Evolutionary conservation across 1,140 invertebrate genomes (phyloP).

Genomic region (Phortica variegata): DNA sequence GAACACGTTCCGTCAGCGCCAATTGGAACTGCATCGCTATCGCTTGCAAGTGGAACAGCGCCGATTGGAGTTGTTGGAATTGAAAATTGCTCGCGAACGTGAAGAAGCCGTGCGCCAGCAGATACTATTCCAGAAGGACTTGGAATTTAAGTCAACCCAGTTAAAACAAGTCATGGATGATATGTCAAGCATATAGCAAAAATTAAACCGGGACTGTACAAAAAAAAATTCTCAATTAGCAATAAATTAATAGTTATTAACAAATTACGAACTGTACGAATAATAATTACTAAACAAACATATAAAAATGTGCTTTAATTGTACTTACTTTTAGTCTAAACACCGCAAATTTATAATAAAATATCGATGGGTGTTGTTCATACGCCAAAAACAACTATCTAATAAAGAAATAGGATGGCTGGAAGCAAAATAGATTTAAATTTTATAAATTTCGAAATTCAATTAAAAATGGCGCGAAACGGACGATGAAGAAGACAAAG

Average conservation of each 20-base stretch:
- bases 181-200: background rate
- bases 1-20: conserved; percentile 37
- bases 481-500: no score
- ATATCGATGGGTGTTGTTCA: no score
- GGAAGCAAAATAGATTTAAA: no score
- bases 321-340: background rate
- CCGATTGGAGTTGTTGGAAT: conserved; percentile 36
- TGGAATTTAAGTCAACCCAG: background rate
- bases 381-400: no score
- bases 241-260: background rate
- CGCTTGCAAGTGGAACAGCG: conserved; percentile 38
- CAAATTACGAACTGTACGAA: background rate
- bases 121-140: conserved; percentile 43
- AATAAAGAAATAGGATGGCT: no score
- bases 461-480: no score
- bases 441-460: no score
- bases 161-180: no score
- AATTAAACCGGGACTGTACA: background rate
- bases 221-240: background rate
- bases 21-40: conserved; percentile 38
- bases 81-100: conserved; percentile 41
- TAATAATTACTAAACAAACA: background rate
- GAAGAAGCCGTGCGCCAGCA: conserved; percentile 39
- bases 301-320: background rate
- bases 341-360: no score